Percentiles rank a stretch among this genome's conserved stretches.
These are phyloP conservation scores for Drosophila cardini DNA, from an alignment of 1,140 invertebrate genomes.

Conservation along the genomic window DNA sequence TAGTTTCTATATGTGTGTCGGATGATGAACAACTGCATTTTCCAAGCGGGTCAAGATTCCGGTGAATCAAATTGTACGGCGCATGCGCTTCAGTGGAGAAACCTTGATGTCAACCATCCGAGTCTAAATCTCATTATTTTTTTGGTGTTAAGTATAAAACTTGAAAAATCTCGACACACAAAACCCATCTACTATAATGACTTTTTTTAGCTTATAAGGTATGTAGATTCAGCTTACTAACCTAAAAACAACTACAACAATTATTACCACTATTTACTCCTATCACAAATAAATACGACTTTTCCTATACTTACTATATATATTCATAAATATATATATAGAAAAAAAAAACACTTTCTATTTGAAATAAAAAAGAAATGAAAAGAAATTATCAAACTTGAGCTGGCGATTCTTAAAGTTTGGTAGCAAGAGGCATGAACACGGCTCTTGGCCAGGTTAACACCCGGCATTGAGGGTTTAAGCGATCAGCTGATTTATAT, in stretches of 20 bases:
- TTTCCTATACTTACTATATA: constrained; percentile 36
- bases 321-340: too few species aligned
- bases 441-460: constrained; percentile 5
- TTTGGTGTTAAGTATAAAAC: constrained; percentile 76
- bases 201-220: constrained; percentile 69
- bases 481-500: not conserved
- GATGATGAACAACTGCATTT: too few species aligned
- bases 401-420: constrained; percentile 73
- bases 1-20: not conserved
- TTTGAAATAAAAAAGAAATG: constrained; percentile 73
- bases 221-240: constrained; percentile 68
- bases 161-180: constrained; percentile 32
- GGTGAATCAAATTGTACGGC: constrained; percentile 35
- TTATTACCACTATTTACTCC: too few species aligned
- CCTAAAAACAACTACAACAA: constrained; percentile 23
- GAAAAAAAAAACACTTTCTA: constrained; percentile 75
- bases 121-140: constrained; percentile 4
- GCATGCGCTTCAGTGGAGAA: constrained; percentile 58
- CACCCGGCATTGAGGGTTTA: not conserved
- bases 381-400: constrained; percentile 59
- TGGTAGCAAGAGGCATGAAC: constrained; percentile 52
- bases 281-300: constrained; percentile 66
- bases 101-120: not conserved
- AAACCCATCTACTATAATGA: constrained; percentile 18
- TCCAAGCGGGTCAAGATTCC: not conserved